phyloP scores from a whole-genome alignment of 2,797 vertebrate species.

The Chromis chromis region DNA sequence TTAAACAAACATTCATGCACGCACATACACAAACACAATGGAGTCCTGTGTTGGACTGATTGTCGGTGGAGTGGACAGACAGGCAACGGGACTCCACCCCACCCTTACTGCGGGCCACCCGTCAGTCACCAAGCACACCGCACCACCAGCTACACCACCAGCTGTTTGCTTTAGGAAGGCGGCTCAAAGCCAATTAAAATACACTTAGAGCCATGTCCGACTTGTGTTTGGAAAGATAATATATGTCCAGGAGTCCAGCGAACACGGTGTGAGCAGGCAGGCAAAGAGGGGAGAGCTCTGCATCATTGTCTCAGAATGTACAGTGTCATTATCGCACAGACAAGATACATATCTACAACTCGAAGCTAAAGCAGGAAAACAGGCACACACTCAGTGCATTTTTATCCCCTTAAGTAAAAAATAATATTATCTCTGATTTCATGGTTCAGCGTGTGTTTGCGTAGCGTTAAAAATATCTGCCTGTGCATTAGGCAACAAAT shows the following conservation, averaged over 20 bases:
- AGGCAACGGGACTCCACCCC: conserved; percentile 80
- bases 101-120: conserved; percentile 80
- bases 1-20: conserved; percentile 57
- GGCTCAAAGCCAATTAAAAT: conserved; percentile 93
- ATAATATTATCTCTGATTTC: conserved; percentile 63
- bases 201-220: conserved; percentile 85
- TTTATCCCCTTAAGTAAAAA: conserved; percentile 33
- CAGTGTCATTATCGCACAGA: conserved; percentile 48
- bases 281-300: conserved; percentile 48
- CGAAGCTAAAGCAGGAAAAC: conserved; percentile 45
- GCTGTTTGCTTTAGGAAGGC: conserved; percentile 92
- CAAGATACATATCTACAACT: conserved; percentile 67
- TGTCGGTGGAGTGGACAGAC: conserved; percentile 80
- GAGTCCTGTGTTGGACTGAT: conserved; percentile 84
- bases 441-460: conserved; percentile 41
- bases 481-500: conserved; percentile 17
- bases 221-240: conserved; percentile 89
- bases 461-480: conserved; percentile 53
- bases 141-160: conserved; percentile 85
- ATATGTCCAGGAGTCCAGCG: conserved; percentile 79
- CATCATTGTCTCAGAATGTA: conserved; percentile 72
- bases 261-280: conserved; percentile 44
- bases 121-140: conserved; percentile 86
- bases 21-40: conserved; percentile 78
- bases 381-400: conserved; percentile 10